A percentile compares a stretch with the other conserved stretches of the same genome.
Evolutionary conservation across 1,140 invertebrate species (phyloP).

Genomic region (Zaprionus ghesquierei): DNA sequence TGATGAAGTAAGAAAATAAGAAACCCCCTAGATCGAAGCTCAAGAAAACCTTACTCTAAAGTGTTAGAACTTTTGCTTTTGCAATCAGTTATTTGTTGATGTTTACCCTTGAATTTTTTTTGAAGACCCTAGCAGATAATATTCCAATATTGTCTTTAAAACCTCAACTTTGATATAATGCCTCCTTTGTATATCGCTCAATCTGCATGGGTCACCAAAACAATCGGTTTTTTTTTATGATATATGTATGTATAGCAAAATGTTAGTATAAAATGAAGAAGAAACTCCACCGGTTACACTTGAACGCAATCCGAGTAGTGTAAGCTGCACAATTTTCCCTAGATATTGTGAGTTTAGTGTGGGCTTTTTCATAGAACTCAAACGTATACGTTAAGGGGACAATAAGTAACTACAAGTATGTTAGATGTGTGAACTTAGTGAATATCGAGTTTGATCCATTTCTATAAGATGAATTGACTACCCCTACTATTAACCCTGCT

Average conservation of each 20-base stretch:
- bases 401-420: constrained; percentile 55
- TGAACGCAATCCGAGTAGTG: constrained; percentile 14
- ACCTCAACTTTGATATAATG: neutral
- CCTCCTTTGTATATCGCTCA: neutral
- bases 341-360: constrained; percentile 2
- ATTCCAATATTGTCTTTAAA: neutral
- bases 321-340: constrained; percentile 1
- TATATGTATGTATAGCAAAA: neutral
- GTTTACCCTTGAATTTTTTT: neutral
- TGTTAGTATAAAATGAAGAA: neutral
- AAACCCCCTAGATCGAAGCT: neutral
- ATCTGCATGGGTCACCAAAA: neutral
- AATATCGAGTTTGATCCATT: constrained; percentile 21
- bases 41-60: neutral
- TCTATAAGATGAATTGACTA: neutral
- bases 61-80: neutral
- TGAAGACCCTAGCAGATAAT: neutral
- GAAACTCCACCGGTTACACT: constrained; percentile 36
- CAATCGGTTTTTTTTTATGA: neutral
- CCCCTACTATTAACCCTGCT: neutral
- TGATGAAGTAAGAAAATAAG: neutral
- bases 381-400: constrained; percentile 56
- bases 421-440: constrained; percentile 16
- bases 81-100: neutral
- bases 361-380: constrained; percentile 5